Evolutionary conservation across 2,797 vertebrate species (phyloP), one percentile per base, ranked within the genome.

Genomic region (Anisognathus igniventris): DNA sequence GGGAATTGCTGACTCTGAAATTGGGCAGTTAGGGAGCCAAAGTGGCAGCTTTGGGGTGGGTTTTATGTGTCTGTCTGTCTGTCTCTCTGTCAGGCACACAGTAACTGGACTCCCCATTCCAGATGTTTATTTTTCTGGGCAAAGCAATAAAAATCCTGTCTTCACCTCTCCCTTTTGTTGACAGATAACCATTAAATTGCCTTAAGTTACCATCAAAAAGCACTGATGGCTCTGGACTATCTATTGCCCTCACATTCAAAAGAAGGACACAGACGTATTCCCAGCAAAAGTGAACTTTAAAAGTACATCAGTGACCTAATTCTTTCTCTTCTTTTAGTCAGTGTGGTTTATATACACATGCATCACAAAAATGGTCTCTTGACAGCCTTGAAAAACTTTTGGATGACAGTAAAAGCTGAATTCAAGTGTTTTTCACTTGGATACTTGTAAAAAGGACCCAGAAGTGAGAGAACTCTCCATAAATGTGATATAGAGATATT

Each of bases 61-160:
- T 1, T 31, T 5, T 22, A 14, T 10, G 7, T 3, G 1, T 4
- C 19, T 21, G 8, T 18, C 10, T 53, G 8, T 15, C 8, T 53
- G 44, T 47, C 47, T 47, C 14, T 51, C n/a, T 50, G 17, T 15
- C 48, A 44, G 42, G 23, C 15, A 37, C 35, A 45, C 30, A 44
- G 7, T 5, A 30, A 2, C 7, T 17, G 24, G 20, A 33, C 9
- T 74, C 23, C 57, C 12, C 62, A 70, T 27, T 68, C 4, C 48
- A 84, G 12, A 24, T 57, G 6, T 64, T 70, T 73, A 23, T 50
- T 30, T 31, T 17, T 8, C 61, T 75, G 13, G 54, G 35, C 17
- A 80, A 78, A 75, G 12, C 3, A 39, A 54, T 16, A 78, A 60
- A 83, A 80, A 47, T 40, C 23, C 1, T 50, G 35, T 58, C 14